These are phyloP conservation scores for Sapayoa aenigma DNA, from an alignment of 2,113 vertebrate species.

Conservation along the genomic window DNA sequence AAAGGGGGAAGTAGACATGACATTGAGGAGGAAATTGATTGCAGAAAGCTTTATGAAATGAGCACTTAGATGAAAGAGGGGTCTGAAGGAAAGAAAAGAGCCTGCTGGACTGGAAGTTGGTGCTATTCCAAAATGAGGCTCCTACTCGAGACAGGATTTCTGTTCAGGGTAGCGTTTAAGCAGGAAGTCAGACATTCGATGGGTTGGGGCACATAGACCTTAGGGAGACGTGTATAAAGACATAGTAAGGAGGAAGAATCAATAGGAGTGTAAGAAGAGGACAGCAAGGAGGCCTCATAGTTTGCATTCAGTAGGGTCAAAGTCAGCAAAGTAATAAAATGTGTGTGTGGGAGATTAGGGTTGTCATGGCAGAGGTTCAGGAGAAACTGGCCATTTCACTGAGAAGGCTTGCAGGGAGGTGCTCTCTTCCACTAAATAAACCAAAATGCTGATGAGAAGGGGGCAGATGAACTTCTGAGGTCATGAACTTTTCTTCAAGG, in stretches of 20 bases:
- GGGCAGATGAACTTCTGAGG: not conserved
- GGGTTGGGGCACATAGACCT: not conserved
- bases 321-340: not conserved
- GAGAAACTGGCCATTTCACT: not conserved
- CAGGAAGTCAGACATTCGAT: not conserved
- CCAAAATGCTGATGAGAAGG: not conserved
- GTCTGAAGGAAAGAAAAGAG: constrained; percentile 5
- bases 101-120: not conserved
- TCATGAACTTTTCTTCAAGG: not conserved
- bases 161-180: not conserved
- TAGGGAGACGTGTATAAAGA: not conserved
- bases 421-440: not conserved
- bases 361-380: not conserved
- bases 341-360: not conserved
- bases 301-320: not conserved
- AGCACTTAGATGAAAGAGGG: constrained; percentile 4
- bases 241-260: not conserved
- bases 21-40: constrained; percentile 59
- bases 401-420: not conserved
- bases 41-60: constrained; percentile 53
- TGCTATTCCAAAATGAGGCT: constrained; percentile 9
- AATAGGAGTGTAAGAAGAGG: not conserved
- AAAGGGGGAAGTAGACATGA: constrained; percentile 39
- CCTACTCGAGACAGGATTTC: not conserved
- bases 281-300: not conserved